A percentile compares a stretch with the other conserved stretches of the same genome.
Evolutionary conservation across 2,113 vertebrate genomes (phyloP).

Genomic region (Potamarius usumacintae): DNA sequence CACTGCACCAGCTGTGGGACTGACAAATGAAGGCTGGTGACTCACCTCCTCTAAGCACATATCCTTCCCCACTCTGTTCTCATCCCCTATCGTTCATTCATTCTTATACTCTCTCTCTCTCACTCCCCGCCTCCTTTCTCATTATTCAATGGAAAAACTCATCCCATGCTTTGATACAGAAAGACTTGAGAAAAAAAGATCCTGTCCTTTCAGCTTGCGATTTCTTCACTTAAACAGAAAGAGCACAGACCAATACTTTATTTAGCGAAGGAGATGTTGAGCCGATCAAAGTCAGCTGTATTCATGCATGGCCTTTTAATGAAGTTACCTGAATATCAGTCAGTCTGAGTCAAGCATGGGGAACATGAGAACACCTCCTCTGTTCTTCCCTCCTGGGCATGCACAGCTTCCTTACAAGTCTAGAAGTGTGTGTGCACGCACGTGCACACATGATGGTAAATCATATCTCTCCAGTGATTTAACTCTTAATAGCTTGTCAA

Average conservation of each 20-base stretch:
- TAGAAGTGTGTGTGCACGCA: background rate
- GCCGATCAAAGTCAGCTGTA: constrained; percentile 70
- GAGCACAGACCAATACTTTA: constrained; percentile 17
- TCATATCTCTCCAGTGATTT: background rate
- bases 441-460: background rate
- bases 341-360: constrained; percentile 34
- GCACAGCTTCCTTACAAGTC: background rate
- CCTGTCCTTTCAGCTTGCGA: constrained; percentile 52
- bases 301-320: constrained; percentile 77
- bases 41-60: constrained; percentile 35
- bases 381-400: background rate
- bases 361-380: constrained; percentile 32
- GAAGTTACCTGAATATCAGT: constrained; percentile 64
- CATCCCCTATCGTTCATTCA: background rate
- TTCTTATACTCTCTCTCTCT: background rate
- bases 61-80: background rate
- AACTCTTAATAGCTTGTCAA: background rate
- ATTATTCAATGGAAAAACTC: constrained; percentile 57
- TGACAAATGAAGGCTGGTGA: constrained; percentile 32
- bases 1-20: constrained; percentile 14
- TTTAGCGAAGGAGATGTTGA: constrained; percentile 56
- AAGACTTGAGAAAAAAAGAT: constrained; percentile 53
- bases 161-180: constrained; percentile 46
- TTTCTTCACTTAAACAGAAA: constrained; percentile 31
- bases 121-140: background rate